Conservation (phyloP, 2,113 vertebrate genomes). For the Acanthisitta chloris region DNA sequence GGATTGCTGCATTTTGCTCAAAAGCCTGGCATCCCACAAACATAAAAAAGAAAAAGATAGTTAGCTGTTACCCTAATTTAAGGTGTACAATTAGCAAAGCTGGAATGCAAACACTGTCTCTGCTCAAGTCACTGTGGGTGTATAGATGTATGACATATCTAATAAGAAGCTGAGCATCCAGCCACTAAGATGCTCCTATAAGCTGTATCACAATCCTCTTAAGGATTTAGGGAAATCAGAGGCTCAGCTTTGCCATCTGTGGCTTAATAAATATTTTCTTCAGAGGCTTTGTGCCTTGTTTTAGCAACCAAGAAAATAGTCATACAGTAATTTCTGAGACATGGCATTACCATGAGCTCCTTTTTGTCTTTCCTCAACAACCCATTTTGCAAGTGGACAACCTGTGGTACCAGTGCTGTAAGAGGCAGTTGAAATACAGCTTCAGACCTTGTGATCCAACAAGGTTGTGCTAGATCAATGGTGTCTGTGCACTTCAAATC, state of each 20-base stretch:
- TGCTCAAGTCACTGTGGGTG: background rate
- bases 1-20: background rate
- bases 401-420: background rate
- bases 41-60: background rate
- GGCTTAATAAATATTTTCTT: constrained; percentile 69
- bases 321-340: background rate
- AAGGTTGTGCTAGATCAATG: background rate
- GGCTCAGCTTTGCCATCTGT: constrained; percentile 66
- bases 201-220: constrained; percentile 67
- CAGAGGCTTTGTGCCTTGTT: constrained; percentile 42
- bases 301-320: constrained; percentile 36
- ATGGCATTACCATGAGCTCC: background rate
- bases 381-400: background rate
- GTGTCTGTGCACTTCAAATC: background rate
- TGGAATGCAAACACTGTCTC: constrained; percentile 9
- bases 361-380: background rate
- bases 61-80: constrained; percentile 13
- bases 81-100: constrained; percentile 39
- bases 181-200: constrained; percentile 63
- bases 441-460: background rate
- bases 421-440: background rate
- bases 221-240: constrained; percentile 71
- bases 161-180: constrained; percentile 59
- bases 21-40: background rate
- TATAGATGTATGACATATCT: constrained; percentile 45